Conservation (phyloP, 2,113 vertebrate species). For the Rhadina sibilatrix region DNA sequence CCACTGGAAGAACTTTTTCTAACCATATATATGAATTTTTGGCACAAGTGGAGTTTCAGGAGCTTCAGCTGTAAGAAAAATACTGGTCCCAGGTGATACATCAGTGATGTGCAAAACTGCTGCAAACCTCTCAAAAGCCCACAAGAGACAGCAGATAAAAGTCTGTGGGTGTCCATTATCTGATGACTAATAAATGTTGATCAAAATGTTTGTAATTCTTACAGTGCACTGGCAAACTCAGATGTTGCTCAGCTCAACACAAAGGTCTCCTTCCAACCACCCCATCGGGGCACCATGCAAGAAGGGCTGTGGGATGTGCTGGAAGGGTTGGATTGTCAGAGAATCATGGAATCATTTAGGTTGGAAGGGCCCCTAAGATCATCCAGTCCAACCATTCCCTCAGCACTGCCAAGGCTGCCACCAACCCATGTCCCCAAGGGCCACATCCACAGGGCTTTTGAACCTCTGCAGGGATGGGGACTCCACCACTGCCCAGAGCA, state of each 20-base stretch:
- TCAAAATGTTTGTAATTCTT: background rate
- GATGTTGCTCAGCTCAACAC: background rate
- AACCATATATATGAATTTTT: background rate
- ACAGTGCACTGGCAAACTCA: background rate
- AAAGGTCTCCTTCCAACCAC: background rate
- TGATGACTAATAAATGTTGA: background rate
- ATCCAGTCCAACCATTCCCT: background rate
- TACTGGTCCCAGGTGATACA: background rate
- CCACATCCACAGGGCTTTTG: background rate
- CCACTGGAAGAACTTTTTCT: background rate
- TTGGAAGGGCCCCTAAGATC: background rate
- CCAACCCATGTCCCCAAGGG: background rate
- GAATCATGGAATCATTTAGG: background rate
- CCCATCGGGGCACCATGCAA: accelerated
- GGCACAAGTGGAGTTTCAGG: background rate
- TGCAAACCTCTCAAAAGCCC: background rate
- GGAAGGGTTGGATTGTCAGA: background rate
- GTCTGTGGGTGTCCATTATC: background rate
- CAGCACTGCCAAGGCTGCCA: background rate
- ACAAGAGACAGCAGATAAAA: background rate
- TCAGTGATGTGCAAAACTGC: background rate
- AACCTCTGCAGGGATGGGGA: background rate
- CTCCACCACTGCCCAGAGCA: background rate
- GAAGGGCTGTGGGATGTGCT: background rate
- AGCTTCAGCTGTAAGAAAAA: background rate